A percentile compares a stretch with the other conserved stretches of the same genome.
Evolutionary conservation across 2,888 invertebrate genomes (phyloP).

Genomic region (Erpobdella octoculata): DNA sequence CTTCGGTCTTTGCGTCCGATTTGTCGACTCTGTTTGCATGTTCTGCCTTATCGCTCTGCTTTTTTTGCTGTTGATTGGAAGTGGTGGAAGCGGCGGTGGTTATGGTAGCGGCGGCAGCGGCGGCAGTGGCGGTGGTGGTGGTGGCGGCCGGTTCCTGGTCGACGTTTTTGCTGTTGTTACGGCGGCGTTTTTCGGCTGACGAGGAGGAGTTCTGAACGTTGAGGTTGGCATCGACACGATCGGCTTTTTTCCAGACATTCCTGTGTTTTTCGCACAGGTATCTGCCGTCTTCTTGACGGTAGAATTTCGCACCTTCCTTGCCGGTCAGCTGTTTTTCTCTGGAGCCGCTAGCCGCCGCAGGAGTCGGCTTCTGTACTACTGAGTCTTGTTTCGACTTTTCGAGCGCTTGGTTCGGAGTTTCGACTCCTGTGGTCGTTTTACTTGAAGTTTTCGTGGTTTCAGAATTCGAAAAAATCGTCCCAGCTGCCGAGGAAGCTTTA

Average conservation of each 20-base stretch:
- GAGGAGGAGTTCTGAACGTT: not conserved
- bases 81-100: not conserved
- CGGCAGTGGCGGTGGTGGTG: not conserved
- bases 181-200: not conserved
- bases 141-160: not conserved
- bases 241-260: not conserved
- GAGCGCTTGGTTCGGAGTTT: too few relatives aligned
- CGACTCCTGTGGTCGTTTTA: too few relatives aligned
- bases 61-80: too few relatives aligned
- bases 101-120: not conserved
- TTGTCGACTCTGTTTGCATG: too few relatives aligned
- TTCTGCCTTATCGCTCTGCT: not conserved
- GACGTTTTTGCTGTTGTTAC: not conserved
- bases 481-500: too few relatives aligned
- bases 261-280: slow-evolving; percentile 2
- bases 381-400: too few relatives aligned
- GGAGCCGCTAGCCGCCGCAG: too few relatives aligned
- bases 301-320: too few relatives aligned
- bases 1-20: not conserved
- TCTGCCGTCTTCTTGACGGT: not conserved
- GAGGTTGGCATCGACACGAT: not conserved
- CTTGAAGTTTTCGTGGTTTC: too few relatives aligned
- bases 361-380: too few relatives aligned
- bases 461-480: too few relatives aligned
- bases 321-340: too few relatives aligned